A percentile compares a stretch with the other conserved stretches of the same genome.
phyloP scores from a whole-genome alignment of 2,797 vertebrate species.

The Tenualosa thibaudeaui region DNA sequence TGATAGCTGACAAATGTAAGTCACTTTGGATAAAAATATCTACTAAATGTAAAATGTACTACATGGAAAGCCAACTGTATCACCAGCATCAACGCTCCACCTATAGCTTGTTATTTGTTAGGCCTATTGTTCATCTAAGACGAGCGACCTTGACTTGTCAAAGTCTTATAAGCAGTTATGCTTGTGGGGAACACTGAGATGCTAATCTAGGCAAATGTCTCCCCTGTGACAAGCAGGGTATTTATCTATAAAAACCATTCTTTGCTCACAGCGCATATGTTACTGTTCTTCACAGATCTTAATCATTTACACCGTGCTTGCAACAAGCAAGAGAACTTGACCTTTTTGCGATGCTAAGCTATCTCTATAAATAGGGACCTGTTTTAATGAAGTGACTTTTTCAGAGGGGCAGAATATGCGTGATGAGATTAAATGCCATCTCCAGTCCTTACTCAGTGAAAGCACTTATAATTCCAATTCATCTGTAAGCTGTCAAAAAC shows the following conservation, averaged over 20 bases:
- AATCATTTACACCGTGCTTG: background rate
- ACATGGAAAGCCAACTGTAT: background rate
- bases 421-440: constrained; percentile 4
- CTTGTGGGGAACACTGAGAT: no score
- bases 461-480: background rate
- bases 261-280: background rate
- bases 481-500: background rate
- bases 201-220: background rate
- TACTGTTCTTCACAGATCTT: background rate
- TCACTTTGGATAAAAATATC: no score
- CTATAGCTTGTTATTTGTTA: background rate
- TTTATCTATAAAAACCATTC: background rate
- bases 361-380: constrained; percentile 16
- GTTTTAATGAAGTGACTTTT: constrained; percentile 15
- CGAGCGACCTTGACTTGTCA: background rate
- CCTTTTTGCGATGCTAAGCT: background rate
- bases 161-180: no score
- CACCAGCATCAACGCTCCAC: background rate
- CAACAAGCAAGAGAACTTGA: constrained; percentile 9
- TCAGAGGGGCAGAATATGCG: constrained; percentile 12
- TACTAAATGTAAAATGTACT: no score
- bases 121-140: background rate
- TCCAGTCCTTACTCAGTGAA: background rate
- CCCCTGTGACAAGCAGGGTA: background rate
- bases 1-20: no score